Evolutionary conservation across 2,888 invertebrate species (phyloP).

Genomic region (Pegoplata infirma): DNA sequence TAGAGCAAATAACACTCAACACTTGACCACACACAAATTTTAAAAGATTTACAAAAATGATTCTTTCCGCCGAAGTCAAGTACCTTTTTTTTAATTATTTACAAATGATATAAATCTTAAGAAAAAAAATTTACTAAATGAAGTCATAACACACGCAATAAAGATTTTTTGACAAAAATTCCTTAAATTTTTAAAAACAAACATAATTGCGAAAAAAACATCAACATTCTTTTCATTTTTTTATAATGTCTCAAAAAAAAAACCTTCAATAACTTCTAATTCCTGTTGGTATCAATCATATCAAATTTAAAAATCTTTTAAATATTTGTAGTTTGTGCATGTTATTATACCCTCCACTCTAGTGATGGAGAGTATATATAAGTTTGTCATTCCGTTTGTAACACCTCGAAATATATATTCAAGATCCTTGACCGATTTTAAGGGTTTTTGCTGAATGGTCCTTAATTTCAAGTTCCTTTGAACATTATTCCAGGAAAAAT

Average conservation of each 20-base stretch:
- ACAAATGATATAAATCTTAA: slow-evolving; percentile 40
- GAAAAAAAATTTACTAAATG: slow-evolving; percentile 31
- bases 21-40: slow-evolving; percentile 53
- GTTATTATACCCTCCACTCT: too few relatives aligned
- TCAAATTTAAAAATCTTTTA: slow-evolving; percentile 27
- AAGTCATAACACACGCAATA: slow-evolving; percentile 21
- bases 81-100: slow-evolving; percentile 46
- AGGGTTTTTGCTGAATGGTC: too few relatives aligned
- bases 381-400: too few relatives aligned
- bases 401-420: too few relatives aligned
- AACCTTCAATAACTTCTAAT: background rate
- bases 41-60: background rate
- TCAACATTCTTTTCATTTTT: background rate
- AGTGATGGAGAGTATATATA: too few relatives aligned
- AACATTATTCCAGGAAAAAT: too few relatives aligned
- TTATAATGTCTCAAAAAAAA: background rate
- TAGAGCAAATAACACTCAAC: slow-evolving; percentile 10
- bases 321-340: slow-evolving; percentile 13
- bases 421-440: too few relatives aligned
- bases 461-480: too few relatives aligned
- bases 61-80: slow-evolving; percentile 37
- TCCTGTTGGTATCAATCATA: slow-evolving; percentile 40
- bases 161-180: slow-evolving; percentile 44
- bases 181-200: slow-evolving; percentile 47
- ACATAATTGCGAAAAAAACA: slow-evolving; percentile 49